Evolutionary conservation across 2,888 invertebrate genomes (phyloP), one percentile per base, ranked within the genome.

Genomic region (Calliopum simillimum): DNA sequence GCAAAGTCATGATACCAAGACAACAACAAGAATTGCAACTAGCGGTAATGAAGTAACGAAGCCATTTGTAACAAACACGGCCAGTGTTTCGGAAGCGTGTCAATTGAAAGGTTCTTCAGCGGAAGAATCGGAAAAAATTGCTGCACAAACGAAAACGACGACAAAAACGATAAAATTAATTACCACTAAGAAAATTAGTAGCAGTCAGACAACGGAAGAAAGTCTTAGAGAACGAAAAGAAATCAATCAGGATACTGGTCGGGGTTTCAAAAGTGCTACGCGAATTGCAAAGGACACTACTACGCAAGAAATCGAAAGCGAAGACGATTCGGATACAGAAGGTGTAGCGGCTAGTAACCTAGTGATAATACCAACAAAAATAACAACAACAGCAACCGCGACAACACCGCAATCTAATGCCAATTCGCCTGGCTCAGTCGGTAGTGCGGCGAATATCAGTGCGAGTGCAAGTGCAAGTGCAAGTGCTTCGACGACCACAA

Each of bases 81-180:
- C 71, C 78, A 82, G 82, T 82, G 77, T 78, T 78, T 77, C 76
- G 76, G 80, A 77, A 81, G 78, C 82, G 79, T 78, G 81, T 81
- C 83, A 83, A 81, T 77, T 80, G 83, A 78, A 78, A 76, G 82
- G 83, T 83, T 83, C 82, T 81, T 78, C 78, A 49, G 59, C 80
- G 77, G 79, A 81, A 83, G 82, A 83, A 76, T 76, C 80, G 62
- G 78, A 81, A 70, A 74, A 79, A 81, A 79, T 83, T 82, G 80
- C 80, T 71, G 80, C 77, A 76, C 80, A 78, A 76, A 77, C 78
- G 77, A 80, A 76, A 73, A 79, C 78, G 73, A 76, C 77, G 62
- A 77, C 74, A 70, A 75, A 73, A 69, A 74, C 53, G 53, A 62
- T 25, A 16, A 70, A n/a, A 33, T 33, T 69, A 19, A 68, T 75